Base-by-base conservation (phyloP, 1,140 invertebrate genomes). In the Thalassaphorura encarpata region DNA sequence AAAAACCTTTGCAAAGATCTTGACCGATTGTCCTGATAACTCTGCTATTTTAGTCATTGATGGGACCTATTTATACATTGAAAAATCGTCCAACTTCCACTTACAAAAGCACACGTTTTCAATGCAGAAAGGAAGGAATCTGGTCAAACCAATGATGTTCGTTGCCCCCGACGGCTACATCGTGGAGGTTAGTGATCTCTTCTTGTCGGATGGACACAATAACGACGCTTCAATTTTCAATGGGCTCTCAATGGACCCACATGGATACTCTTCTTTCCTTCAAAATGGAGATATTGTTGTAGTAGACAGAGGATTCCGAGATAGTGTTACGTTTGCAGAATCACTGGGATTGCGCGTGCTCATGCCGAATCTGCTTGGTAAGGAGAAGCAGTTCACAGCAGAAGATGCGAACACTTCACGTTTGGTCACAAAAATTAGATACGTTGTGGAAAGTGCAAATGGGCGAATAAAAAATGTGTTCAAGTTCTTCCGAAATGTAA, bases 371-470 rank as follows among this genome's bases (percentile, higher is more conserved):
- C 47, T 69, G 11, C 66, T 70, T 64, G 63, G 56, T 56, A 36
- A 64, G 3, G 6, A 40, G n/a, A 45, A 1, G 1, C 66, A 72
- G 55, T 48, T 69, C 24, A 66, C 66, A 8, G 58, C 64, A 31
- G 41, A 60, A 40, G 67, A 72, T 61, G 66, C 70, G 6, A 70
- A 72, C 57, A 27, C 58, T 21, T 68, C 66, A 8, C 54, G 68
- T 11, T 55, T 56, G 5, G 66, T 71, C 0, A 73, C 66, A 11
- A 72, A 69, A 68, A 45, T 68, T 49, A 58, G 67, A 24, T 70
- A 68, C 69, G 62, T 64, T 8, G 67, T 73, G 13, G 69, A 73
- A 67, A 60, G 68, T 15, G 64, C 68, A 6, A 70, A 71, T 57
- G 69, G 69, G 15, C 18, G 54, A 24, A 13, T 59, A 4, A 62